Percentiles rank a stretch among this genome's conserved stretches.
These are phyloP conservation scores for Melinaea marsaeus DNA, from an alignment of 2,888 invertebrate genomes.

Conservation along the genomic window DNA sequence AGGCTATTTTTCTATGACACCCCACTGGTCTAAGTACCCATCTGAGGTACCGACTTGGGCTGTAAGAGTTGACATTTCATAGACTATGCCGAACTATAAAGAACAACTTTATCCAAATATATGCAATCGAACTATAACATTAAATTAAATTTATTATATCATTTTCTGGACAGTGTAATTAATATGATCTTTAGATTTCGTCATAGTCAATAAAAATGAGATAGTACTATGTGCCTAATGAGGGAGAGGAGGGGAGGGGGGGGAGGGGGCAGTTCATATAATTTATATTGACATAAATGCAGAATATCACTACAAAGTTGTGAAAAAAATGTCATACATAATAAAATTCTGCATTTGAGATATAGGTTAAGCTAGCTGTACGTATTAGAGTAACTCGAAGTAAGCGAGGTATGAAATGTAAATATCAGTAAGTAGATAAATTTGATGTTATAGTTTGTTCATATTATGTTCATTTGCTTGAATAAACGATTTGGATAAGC, in stretches of 20 bases:
- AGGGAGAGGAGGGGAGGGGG: not conserved
- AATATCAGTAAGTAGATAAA: constrained; percentile 78
- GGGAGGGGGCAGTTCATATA: constrained; percentile 7
- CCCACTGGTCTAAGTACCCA: constrained; percentile 36
- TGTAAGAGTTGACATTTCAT: constrained; percentile 23
- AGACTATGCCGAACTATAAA: constrained; percentile 31
- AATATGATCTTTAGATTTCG: constrained; percentile 25
- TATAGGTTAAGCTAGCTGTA: constrained; percentile 67
- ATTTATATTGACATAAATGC: constrained; percentile 44
- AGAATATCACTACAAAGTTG: constrained; percentile 51
- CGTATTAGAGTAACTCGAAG: constrained; percentile 60
- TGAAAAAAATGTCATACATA: constrained; percentile 11
- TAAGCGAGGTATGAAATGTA: constrained; percentile 74
- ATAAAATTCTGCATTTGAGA: constrained; percentile 37
- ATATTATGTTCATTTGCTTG: constrained; percentile 78
- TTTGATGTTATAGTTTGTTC: constrained; percentile 78
- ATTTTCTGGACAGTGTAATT: constrained; percentile 10
- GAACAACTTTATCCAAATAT: constrained; percentile 9
- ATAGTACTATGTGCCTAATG: constrained; percentile 3
- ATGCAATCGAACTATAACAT: constrained; percentile 19
- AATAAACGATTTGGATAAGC: constrained; percentile 77
- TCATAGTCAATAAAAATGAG: constrained; percentile 25
- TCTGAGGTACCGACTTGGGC: constrained; percentile 21
- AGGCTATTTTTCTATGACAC: constrained; percentile 48
- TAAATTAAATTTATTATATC: constrained; percentile 14